A percentile compares a stretch with the other conserved stretches of the same genome.
Conservation (phyloP, 1,140 invertebrate genomes). For the Scaptomyza hsui region DNA sequence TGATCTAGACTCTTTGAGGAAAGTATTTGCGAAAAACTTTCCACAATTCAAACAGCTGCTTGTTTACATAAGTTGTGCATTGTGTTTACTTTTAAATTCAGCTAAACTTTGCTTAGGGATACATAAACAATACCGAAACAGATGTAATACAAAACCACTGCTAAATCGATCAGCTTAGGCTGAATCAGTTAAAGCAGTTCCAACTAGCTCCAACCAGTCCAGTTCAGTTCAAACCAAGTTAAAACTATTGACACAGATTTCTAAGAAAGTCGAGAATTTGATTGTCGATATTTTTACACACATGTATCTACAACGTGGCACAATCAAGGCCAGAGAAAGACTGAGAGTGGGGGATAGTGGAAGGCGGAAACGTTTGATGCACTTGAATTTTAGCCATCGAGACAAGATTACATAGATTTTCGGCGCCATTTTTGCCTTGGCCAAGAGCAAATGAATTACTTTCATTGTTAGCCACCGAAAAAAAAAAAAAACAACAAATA, state of each 20-base stretch:
- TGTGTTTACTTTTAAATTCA: conserved; percentile 60
- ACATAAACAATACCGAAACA: conserved; percentile 46
- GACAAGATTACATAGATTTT: conserved; percentile 20
- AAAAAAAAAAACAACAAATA: background rate
- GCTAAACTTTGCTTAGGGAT: conserved; percentile 21
- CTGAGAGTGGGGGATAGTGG: background rate
- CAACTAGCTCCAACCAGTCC: conserved; percentile 36
- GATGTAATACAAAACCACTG: conserved; percentile 28
- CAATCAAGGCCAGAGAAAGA: conserved; percentile 16
- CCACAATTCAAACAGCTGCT: conserved; percentile 16
- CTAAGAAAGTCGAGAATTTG: conserved; percentile 15
- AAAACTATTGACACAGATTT: conserved; percentile 20
- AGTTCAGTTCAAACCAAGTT: conserved; percentile 8
- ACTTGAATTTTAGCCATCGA: conserved; percentile 22
- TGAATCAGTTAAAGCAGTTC: conserved; percentile 13
- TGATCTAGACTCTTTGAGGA: background rate
- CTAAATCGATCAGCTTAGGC: conserved; percentile 4
- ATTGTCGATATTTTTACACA: background rate
- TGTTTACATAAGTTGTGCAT: conserved; percentile 27
- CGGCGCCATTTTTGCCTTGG: conserved; percentile 27
- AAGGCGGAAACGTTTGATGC: conserved; percentile 9
- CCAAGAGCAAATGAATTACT: conserved; percentile 15
- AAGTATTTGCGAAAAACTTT: too few species aligned
- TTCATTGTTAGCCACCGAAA: conserved; percentile 15
- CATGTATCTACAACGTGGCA: conserved; percentile 1